Conservation (phyloP, 2,888 invertebrate genomes). For the Oxycera nigricornis region DNA sequence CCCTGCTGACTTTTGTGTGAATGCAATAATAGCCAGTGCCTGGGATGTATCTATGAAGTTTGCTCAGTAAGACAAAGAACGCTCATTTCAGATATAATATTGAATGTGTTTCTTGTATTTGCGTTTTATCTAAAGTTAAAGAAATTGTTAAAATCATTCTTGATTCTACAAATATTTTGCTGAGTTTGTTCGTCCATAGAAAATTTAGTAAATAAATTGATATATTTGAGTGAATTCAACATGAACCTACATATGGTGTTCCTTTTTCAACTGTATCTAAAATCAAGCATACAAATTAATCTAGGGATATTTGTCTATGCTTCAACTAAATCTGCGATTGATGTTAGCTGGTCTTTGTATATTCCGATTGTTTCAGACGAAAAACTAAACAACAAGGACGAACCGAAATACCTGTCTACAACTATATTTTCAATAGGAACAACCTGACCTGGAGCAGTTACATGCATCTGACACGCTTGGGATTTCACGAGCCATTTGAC, state of each 20-base stretch:
- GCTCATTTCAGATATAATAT: not conserved
- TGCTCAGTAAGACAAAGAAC: not conserved
- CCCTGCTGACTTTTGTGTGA: slow-evolving; percentile 62
- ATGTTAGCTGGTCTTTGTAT: not conserved
- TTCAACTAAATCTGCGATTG: not conserved
- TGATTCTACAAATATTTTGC: too few relatives aligned
- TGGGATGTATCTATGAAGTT: slow-evolving; percentile 61
- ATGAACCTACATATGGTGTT: too few relatives aligned
- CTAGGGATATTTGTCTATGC: not conserved
- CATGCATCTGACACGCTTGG: slow-evolving; percentile 60
- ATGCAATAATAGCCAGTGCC: slow-evolving; percentile 62
- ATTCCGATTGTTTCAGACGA: not conserved
- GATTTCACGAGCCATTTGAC: slow-evolving; percentile 62
- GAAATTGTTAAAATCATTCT: too few relatives aligned
- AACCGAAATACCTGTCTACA: slow-evolving; percentile 61
- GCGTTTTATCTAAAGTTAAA: not conserved
- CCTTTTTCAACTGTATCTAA: too few relatives aligned
- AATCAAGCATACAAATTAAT: slow-evolving; percentile 45
- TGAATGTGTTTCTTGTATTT: not conserved
- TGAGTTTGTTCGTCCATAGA: too few relatives aligned
- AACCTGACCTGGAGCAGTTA: slow-evolving; percentile 62
- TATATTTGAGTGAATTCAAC: too few relatives aligned
- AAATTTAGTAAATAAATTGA: too few relatives aligned
- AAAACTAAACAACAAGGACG: slow-evolving; percentile 42
- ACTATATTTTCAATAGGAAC: slow-evolving; percentile 61